Evolutionary conservation across 2,113 vertebrate genomes (phyloP).

Genomic region (Morphnarchus princeps): DNA sequence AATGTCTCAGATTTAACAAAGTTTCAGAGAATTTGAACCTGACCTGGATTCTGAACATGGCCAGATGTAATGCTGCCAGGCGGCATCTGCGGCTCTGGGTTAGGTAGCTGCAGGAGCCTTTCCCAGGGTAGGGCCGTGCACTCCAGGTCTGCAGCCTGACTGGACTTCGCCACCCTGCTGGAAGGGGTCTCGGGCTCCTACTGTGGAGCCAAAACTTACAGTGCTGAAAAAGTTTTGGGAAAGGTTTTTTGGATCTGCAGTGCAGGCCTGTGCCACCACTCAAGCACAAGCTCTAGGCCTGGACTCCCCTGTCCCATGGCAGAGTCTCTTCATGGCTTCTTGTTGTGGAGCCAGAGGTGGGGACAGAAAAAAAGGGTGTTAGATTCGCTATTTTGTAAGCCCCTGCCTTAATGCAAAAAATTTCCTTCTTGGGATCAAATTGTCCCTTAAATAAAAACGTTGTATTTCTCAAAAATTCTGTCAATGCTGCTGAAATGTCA

Average conservation of each 20-base stretch:
- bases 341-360: background rate
- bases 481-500: background rate
- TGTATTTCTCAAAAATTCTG: background rate
- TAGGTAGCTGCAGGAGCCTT: background rate
- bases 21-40: slow-evolving; percentile 12
- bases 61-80: background rate
- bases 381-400: background rate
- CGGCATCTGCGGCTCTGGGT: background rate
- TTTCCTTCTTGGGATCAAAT: background rate
- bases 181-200: background rate
- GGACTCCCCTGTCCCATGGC: background rate
- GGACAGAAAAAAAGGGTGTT: background rate
- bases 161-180: background rate
- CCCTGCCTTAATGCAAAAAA: background rate
- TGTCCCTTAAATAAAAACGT: background rate
- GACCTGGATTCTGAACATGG: slow-evolving; percentile 14
- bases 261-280: background rate
- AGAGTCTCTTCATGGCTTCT: background rate
- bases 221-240: background rate
- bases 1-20: slow-evolving; percentile 23
- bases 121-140: background rate
- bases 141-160: background rate
- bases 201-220: background rate
- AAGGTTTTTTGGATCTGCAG: background rate
- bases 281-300: background rate